phyloP scores from a whole-genome alignment of 2,797 vertebrate genomes.

The Clarias fuscus region DNA sequence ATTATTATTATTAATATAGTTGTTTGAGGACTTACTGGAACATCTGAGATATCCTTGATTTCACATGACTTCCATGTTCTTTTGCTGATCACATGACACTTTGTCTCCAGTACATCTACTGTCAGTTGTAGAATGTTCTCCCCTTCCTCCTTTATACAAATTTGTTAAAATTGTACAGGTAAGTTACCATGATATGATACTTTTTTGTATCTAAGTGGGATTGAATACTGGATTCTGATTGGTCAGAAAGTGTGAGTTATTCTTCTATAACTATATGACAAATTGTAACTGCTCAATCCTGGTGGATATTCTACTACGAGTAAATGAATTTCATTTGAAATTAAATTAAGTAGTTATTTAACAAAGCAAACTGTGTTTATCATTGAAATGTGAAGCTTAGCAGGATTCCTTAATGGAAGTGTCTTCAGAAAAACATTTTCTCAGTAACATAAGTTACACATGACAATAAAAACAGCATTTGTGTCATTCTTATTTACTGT shows the following conservation, averaged over 20 bases:
- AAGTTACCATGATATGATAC: neutral
- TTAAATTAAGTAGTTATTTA: neutral
- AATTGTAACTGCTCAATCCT: neutral
- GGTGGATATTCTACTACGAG: neutral
- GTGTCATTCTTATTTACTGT: neutral
- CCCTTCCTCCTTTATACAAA: constrained; percentile 52
- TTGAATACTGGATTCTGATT: neutral
- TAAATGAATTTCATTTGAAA: neutral
- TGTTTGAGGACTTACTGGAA: constrained; percentile 63
- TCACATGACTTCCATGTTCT: constrained; percentile 69
- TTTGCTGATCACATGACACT: constrained; percentile 68
- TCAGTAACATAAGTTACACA: neutral
- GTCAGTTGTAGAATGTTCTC: constrained; percentile 59
- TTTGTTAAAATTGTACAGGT: neutral
- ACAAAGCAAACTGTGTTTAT: neutral
- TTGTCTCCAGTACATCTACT: constrained; percentile 72
- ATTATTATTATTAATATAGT: too few relatives aligned
- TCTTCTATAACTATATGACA: neutral
- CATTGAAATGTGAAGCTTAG: neutral
- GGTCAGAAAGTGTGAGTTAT: too few relatives aligned
- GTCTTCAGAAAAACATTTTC: neutral
- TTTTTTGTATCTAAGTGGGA: too few relatives aligned
- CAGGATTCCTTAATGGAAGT: neutral
- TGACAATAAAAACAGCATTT: neutral
- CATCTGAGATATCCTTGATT: constrained; percentile 46